These are phyloP conservation scores for Rhea pennata DNA, from an alignment of 2,113 vertebrate species.

Conservation along the genomic window DNA sequence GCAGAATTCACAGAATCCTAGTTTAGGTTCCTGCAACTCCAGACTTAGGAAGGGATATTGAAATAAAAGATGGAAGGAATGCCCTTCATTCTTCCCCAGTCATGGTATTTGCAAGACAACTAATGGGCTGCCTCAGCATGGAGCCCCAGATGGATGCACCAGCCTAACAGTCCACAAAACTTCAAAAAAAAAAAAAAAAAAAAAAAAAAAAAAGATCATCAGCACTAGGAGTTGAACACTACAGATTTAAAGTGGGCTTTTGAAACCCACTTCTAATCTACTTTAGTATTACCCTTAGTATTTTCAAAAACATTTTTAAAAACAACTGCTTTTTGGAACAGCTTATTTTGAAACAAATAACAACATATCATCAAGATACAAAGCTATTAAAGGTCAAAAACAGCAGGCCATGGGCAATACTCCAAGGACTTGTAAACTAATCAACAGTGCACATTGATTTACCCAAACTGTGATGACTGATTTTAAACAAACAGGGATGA, in stretches of 20 bases:
- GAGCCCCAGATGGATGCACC: background rate
- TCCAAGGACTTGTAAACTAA: background rate
- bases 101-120: background rate
- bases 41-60: slow-evolving; percentile 30
- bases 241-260: background rate
- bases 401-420: background rate
- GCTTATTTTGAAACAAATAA: background rate
- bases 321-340: background rate
- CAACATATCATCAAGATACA: background rate
- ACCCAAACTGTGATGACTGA: background rate
- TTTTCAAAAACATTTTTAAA: background rate
- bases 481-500: background rate
- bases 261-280: background rate
- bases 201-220: background rate
- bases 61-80: slow-evolving; percentile 4
- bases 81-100: slow-evolving; percentile 1
- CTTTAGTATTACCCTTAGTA: background rate
- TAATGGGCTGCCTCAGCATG: background rate
- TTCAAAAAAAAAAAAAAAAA: too few relatives aligned
- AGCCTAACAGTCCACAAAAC: background rate
- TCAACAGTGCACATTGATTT: background rate
- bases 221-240: background rate
- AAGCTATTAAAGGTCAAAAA: background rate
- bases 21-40: background rate
- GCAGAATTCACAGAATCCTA: background rate